Percentiles rank a stretch among this genome's conserved stretches.
phyloP scores from a whole-genome alignment of 2,888 invertebrate genomes.

The Crioceris asparagi region DNA sequence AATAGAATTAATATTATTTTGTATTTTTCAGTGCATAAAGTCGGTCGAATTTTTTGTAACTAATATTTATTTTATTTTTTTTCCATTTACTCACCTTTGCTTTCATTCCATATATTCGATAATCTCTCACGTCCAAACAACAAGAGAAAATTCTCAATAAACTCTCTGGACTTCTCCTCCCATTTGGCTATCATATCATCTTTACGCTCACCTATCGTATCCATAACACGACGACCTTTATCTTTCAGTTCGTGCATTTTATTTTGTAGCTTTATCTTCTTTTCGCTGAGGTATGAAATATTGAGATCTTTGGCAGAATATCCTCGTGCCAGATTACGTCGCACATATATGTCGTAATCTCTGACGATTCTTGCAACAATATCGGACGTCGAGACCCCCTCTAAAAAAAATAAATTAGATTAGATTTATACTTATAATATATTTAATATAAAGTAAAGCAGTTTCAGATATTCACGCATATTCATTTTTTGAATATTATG shows the following conservation, averaged over 20 bases:
- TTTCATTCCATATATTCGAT: constrained; percentile 86
- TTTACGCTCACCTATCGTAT: constrained; percentile 69
- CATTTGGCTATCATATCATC: constrained; percentile 89
- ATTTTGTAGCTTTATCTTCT: constrained; percentile 91
- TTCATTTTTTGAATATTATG: too few relatives aligned
- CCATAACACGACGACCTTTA: constrained; percentile 81
- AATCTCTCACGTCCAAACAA: constrained; percentile 83
- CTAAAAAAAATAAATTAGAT: too few relatives aligned
- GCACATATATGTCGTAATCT: constrained; percentile 97
- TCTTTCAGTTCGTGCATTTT: constrained; percentile 95
- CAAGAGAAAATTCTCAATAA: constrained; percentile 90
- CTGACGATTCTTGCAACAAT: constrained; percentile 96
- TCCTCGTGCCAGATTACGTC: constrained; percentile 91
- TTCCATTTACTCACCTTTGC: constrained; percentile 51
- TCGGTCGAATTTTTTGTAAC: too few relatives aligned
- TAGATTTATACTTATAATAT: too few relatives aligned
- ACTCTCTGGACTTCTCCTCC: constrained; percentile 96
- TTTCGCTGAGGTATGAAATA: constrained; percentile 95
- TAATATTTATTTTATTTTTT: too few relatives aligned
- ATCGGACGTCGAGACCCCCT: constrained; percentile 92
- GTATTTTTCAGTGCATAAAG: too few relatives aligned
- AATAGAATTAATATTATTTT: too few relatives aligned
- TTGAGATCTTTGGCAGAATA: constrained; percentile 98
- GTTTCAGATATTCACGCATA: too few relatives aligned
- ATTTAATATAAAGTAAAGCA: too few relatives aligned